Evolutionary conservation across 92 coral and sea anemone species (phyloP).

Genomic region (Bergia puertoricense): DNA sequence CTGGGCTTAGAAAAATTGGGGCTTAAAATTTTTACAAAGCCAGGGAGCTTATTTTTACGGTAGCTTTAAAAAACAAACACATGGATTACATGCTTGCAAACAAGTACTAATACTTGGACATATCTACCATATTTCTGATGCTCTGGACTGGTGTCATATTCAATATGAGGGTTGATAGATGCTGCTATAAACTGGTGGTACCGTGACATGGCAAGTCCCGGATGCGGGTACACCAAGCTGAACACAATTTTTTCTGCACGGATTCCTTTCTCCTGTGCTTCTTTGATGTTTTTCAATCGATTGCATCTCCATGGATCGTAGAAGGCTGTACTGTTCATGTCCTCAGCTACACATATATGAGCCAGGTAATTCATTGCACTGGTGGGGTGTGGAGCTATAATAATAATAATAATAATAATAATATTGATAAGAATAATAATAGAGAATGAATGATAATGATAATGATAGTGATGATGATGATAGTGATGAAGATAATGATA

Average conservation of each 20-base stretch:
- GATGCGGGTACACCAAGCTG: constrained; percentile 51
- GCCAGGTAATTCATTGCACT: constrained; percentile 56
- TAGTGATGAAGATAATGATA: too few relatives aligned
- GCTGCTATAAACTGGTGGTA: constrained; percentile 59
- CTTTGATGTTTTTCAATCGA: constrained; percentile 11
- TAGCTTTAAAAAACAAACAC: too few relatives aligned
- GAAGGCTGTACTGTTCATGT: neutral
- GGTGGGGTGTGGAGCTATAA: constrained; percentile 60
- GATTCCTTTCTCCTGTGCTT: neutral
- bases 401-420: too few relatives aligned
- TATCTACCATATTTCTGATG: constrained; percentile 4
- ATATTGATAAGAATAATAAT: too few relatives aligned
- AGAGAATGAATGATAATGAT: too few relatives aligned
- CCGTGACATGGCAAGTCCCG: constrained; percentile 56
- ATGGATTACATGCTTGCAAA: too few relatives aligned
- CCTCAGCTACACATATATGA: constrained; percentile 21
- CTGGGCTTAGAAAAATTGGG: too few relatives aligned
- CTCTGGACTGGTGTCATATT: neutral
- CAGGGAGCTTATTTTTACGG: too few relatives aligned
- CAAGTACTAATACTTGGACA: neutral
- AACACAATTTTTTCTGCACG: constrained; percentile 44
- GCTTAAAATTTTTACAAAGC: too few relatives aligned
- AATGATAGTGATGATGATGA: too few relatives aligned
- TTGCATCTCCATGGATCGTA: constrained; percentile 41
- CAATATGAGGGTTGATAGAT: constrained; percentile 38